Evolutionary conservation across 1,140 invertebrate species (phyloP).

Genomic region (Apis dorsata): DNA sequence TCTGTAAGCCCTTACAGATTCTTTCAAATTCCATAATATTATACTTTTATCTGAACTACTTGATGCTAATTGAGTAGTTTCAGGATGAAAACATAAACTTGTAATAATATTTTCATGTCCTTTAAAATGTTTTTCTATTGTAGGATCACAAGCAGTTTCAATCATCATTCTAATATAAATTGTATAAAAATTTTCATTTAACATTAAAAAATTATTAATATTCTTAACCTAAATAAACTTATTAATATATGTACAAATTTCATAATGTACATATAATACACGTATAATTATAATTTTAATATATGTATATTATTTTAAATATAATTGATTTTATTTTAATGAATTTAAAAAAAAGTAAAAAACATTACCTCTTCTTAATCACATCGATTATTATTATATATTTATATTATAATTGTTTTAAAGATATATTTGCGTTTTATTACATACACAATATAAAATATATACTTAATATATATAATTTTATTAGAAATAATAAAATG

Average conservation of each 20-base stretch:
- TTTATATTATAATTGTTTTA: background rate
- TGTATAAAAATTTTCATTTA: background rate
- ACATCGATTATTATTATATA: background rate
- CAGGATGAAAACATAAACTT: slow-evolving; percentile 88
- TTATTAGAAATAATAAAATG: background rate
- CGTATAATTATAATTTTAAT: background rate
- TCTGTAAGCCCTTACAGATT: slow-evolving; percentile 83
- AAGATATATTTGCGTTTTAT: background rate
- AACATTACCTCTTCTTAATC: slow-evolving; percentile 3
- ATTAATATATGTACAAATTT: background rate
- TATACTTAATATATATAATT: background rate
- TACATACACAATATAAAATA: background rate
- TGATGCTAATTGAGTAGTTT: slow-evolving; percentile 87
- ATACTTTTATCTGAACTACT: slow-evolving; percentile 88
- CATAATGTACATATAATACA: background rate
- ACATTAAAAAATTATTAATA: background rate
- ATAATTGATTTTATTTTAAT: background rate
- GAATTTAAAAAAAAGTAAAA: background rate
- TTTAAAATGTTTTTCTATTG: slow-evolving; percentile 88
- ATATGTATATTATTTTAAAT: background rate
- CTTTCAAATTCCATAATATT: slow-evolving; percentile 89
- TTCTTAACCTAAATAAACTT: slow-evolving; percentile 26
- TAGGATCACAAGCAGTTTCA: slow-evolving; percentile 81
- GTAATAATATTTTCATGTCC: slow-evolving; percentile 89
- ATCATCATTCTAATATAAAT: slow-evolving; percentile 34